Percentiles rank a stretch among this genome's conserved stretches.
Conservation (phyloP, 2,888 invertebrate genomes). For the Epinotia ramella region DNA sequence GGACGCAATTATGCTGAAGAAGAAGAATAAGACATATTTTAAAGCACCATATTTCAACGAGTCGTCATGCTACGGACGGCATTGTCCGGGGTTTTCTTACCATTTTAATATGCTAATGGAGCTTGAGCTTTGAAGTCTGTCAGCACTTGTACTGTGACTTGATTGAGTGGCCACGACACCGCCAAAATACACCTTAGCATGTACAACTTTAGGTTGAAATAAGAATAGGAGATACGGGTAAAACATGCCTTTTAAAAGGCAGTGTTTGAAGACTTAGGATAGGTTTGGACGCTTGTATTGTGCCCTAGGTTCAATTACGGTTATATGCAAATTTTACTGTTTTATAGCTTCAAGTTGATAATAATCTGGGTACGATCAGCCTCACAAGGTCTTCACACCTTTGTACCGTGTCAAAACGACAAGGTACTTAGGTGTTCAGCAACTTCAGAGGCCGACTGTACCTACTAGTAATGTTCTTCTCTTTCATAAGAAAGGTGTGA, state of each 20-base stretch:
- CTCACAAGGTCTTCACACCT: no score
- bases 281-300: neutral
- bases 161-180: neutral
- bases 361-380: no score
- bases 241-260: neutral
- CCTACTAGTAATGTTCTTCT: no score
- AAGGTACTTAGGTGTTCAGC: no score
- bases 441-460: no score
- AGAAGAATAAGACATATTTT: no score
- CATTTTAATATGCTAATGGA: conserved; percentile 42
- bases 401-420: no score
- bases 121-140: conserved; percentile 35
- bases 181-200: neutral
- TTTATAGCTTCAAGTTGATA: no score
- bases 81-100: conserved; percentile 25
- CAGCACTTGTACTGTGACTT: conserved; percentile 12
- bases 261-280: neutral
- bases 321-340: neutral
- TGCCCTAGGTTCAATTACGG: neutral
- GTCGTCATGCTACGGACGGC: conserved; percentile 3
- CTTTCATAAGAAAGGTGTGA: no score
- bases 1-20: no score
- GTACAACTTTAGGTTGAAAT: neutral
- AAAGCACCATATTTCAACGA: neutral
- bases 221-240: neutral